Evolutionary conservation across 2,888 invertebrate species (phyloP).

Genomic region (Acrocera orbiculus): DNA sequence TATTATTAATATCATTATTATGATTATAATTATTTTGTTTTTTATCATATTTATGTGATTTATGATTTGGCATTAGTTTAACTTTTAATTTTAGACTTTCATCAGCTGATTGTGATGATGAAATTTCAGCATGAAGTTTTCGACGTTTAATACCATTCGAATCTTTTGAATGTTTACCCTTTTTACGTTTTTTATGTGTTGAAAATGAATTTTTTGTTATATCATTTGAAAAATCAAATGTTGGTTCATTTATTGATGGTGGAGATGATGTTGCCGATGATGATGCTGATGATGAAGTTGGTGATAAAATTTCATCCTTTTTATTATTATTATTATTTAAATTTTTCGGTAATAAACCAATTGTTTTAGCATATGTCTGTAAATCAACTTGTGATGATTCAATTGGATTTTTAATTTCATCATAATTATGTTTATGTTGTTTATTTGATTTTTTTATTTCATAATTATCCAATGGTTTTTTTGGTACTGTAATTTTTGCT

Average conservation of each 20-base stretch:
- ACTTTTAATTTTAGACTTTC: conserved; percentile 37
- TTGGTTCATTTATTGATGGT: conserved; percentile 6
- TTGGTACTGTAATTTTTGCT: conserved; percentile 17
- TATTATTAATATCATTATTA: too few species aligned
- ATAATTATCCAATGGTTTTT: conserved; percentile 3
- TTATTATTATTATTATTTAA: conserved; percentile 10
- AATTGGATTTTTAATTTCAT: conserved; percentile 14
- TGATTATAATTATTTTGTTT: too few species aligned
- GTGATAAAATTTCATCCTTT: conserved; percentile 20
- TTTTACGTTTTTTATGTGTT: conserved; percentile 37
- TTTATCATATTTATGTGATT: conserved; percentile 19
- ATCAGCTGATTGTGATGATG: conserved; percentile 30
- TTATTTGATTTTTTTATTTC: conserved; percentile 13
- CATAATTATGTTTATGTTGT: conserved; percentile 18
- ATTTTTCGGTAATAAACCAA: conserved; percentile 28
- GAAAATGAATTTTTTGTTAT: conserved; percentile 13
- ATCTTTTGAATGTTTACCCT: conserved; percentile 38
- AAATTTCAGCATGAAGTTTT: conserved; percentile 39
- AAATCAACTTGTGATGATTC: conserved; percentile 20
- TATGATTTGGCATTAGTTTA: conserved; percentile 30
- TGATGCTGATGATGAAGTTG: conserved; percentile 18
- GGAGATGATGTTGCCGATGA: conserved; percentile 20
- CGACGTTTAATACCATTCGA: conserved; percentile 32
- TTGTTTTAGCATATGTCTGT: conserved; percentile 28
- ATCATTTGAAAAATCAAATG: conserved; percentile 13